Evolutionary conservation across 2,113 vertebrate species (phyloP), one percentile per base, ranked within the genome.

Genomic region (Lasiurus borealis): DNA sequence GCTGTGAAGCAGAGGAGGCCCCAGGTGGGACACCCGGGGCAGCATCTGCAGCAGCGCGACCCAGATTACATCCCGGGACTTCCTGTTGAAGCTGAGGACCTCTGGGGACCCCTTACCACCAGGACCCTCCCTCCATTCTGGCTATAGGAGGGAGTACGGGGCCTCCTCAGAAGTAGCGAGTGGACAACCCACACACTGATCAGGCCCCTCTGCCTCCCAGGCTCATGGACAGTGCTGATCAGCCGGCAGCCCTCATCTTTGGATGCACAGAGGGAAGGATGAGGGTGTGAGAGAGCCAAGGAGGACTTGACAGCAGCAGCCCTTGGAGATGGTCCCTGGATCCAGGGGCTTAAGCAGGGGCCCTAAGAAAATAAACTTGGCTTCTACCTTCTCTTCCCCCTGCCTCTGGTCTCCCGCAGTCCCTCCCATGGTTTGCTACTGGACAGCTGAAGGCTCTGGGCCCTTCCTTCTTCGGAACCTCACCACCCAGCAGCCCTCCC

Each of bases 291-390:
- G 29, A 29, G 66, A 57, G 2, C 66, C 23, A 25, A 73, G 23
- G 31, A 83, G 59, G 50, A 57, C 34, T 25, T 11, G 8, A 66
- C 36, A 62, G 27, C 36, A 44, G 19, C 34, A n/a, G 46, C 44
- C 18, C 80, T 46, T 46, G 57, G 57, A 36, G 40, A 50, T 27
- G 8, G 54, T 48, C 48, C 34, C 77, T 16, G 29, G 8, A 18
- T 31, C 75, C 48, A 46, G 40, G 76, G 57, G 71, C 36, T 72
- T 40, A 31, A 44, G 73, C 80, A 34, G 83, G 52, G 81, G 34
- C 44, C 93, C 77, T 52, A 34, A 52, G 84, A 69, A 62, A 97
- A 96, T 96, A 96, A 96, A 96, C 27, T 46, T 96, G 91, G n/a
- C 77, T 73, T 75, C 86, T 57, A 10, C 73, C 90, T 96, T 68